Evolutionary conservation across 2,888 invertebrate genomes (phyloP).

Genomic region (Callimorpha dominula): DNA sequence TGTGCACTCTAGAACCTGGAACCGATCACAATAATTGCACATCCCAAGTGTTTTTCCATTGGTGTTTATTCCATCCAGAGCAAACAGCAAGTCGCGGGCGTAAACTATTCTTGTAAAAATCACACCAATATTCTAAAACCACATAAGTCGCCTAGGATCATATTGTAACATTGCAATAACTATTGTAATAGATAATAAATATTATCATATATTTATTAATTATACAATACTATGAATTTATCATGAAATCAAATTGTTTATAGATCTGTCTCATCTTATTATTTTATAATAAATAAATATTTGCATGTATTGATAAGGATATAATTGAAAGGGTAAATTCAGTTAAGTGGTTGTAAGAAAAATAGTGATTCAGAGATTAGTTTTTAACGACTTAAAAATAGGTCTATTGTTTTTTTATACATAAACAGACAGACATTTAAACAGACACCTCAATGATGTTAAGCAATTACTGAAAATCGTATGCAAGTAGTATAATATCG

Average conservation of each 20-base stretch:
- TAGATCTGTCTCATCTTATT: not conserved
- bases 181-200: not conserved
- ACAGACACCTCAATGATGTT: no score
- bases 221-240: constrained; percentile 1
- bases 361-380: not conserved
- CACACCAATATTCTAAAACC: not conserved
- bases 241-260: not conserved
- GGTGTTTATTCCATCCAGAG: not conserved
- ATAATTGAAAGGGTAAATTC: constrained; percentile 8
- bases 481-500: no score
- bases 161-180: not conserved
- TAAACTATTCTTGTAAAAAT: not conserved
- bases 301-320: not conserved
- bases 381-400: no score
- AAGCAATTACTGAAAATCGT: no score
- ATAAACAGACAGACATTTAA: no score
- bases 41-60: not conserved
- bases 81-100: not conserved
- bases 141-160: not conserved
- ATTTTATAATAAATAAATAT: not conserved
- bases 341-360: not conserved
- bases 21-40: not conserved
- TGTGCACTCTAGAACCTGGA: not conserved
- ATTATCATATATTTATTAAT: not conserved
- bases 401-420: no score